phyloP scores from a whole-genome alignment of 1,140 invertebrate species.

The Scaptomyza graminum region DNA sequence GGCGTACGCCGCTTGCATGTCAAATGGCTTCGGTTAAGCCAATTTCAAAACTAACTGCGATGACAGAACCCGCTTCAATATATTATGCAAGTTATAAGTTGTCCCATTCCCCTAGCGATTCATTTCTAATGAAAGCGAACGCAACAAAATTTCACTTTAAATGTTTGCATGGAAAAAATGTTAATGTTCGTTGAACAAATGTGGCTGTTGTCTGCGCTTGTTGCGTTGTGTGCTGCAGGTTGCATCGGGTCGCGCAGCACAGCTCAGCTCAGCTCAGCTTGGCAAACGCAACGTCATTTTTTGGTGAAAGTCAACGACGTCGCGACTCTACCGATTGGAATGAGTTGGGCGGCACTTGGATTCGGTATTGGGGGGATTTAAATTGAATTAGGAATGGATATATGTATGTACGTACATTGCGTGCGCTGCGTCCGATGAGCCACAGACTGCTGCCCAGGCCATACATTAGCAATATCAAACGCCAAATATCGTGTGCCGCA shows the following conservation, averaged over 20 bases:
- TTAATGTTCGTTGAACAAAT: slow-evolving; percentile 78
- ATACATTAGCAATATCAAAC: slow-evolving; percentile 59
- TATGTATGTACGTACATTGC: slow-evolving; percentile 35
- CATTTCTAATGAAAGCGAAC: slow-evolving; percentile 80
- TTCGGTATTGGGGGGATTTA: slow-evolving; percentile 19
- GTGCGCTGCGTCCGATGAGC: slow-evolving; percentile 59
- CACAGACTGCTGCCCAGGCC: slow-evolving; percentile 55
- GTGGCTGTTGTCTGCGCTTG: slow-evolving; percentile 47
- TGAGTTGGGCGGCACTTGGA: slow-evolving; percentile 48
- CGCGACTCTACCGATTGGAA: slow-evolving; percentile 31
- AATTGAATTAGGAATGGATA: slow-evolving; percentile 37
- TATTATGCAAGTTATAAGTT: slow-evolving; percentile 57
- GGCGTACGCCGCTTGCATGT: slow-evolving; percentile 17
- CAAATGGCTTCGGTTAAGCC: background rate
- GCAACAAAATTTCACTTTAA: slow-evolving; percentile 74
- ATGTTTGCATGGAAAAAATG: slow-evolving; percentile 51
- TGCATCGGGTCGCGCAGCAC: slow-evolving; percentile 53
- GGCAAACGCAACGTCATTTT: slow-evolving; percentile 68
- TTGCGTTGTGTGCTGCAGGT: slow-evolving; percentile 55
- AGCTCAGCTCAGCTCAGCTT: too few species aligned
- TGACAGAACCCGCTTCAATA: slow-evolving; percentile 66
- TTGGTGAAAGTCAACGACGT: slow-evolving; percentile 67
- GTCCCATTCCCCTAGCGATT: slow-evolving; percentile 29
- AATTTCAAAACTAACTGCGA: slow-evolving; percentile 8
- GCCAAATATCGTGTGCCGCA: slow-evolving; percentile 48